These are phyloP conservation scores for Rallus limicola DNA, from an alignment of 2,113 vertebrate genomes.

Conservation along the genomic window DNA sequence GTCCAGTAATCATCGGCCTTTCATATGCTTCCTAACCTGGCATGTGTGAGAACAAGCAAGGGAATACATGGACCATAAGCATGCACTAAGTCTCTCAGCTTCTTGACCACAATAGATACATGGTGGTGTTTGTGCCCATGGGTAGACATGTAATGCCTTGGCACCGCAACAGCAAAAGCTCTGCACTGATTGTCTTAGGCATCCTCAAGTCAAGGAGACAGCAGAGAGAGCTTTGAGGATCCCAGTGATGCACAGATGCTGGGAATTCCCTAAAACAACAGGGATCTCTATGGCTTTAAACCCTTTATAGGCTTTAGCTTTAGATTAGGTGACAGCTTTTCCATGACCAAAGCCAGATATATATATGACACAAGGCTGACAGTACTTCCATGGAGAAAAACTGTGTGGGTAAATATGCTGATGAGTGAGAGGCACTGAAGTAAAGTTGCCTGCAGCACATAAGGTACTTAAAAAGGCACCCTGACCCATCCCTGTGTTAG, in stretches of 20 bases:
- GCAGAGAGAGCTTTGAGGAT: not conserved
- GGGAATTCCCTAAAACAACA: not conserved
- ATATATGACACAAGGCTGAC: not conserved
- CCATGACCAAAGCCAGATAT: not conserved
- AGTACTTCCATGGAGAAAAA: not conserved
- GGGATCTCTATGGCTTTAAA: not conserved
- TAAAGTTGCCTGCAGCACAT: not conserved
- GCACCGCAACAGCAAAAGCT: not conserved
- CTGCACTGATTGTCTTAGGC: not conserved
- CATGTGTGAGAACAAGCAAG: not conserved
- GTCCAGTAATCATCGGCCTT: not conserved
- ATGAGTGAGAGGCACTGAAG: not conserved
- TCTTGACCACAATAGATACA: not conserved
- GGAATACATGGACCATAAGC: rapidly evolving
- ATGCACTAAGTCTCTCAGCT: not conserved
- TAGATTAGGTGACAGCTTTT: not conserved
- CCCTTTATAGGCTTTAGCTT: not conserved
- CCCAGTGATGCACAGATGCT: not conserved
- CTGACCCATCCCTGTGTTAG: not conserved
- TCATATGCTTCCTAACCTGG: not conserved
- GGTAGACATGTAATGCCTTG: not conserved
- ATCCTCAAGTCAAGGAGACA: not conserved
- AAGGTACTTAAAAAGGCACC: not conserved
- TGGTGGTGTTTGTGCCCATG: not conserved
- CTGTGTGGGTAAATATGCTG: not conserved